Percentiles rank a stretch among this genome's conserved stretches.
phyloP scores from a whole-genome alignment of 92 coral and sea anemone species.

The Porites evermanni region DNA sequence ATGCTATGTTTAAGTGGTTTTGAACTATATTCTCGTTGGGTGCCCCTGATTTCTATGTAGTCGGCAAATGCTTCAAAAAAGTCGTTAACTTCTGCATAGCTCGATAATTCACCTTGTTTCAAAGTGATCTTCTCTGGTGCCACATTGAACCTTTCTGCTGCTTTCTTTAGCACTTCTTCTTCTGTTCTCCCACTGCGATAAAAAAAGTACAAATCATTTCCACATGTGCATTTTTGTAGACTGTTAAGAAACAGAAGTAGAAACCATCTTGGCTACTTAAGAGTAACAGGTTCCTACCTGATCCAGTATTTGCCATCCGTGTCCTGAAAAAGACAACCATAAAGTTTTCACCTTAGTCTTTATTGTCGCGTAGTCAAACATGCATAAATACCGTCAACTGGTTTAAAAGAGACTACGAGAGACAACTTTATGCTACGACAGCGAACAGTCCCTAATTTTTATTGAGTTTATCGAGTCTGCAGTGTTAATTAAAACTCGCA shows the following conservation, averaged over 20 bases:
- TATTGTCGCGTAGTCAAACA: too few relatives aligned
- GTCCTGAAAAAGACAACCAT: conserved; percentile 67
- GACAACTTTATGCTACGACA: too few relatives aligned
- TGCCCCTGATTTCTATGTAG: too few relatives aligned
- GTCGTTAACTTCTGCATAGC: not conserved
- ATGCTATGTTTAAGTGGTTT: too few relatives aligned
- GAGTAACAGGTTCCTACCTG: conserved; percentile 53
- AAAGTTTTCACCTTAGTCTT: too few relatives aligned
- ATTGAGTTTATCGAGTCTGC: too few relatives aligned
- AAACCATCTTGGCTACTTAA: not conserved
- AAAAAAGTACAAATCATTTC: not conserved
- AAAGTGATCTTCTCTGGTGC: conserved; percentile 84
- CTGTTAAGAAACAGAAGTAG: not conserved
- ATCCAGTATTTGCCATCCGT: conserved; percentile 96
- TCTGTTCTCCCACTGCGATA: conserved; percentile 86
- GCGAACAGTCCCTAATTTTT: too few relatives aligned
- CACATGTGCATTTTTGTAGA: not conserved
- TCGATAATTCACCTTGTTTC: conserved; percentile 76
- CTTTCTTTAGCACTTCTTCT: conserved; percentile 88
- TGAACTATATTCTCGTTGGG: too few relatives aligned
- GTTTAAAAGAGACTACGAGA: too few relatives aligned
- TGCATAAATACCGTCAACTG: too few relatives aligned
- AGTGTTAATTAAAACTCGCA: too few relatives aligned
- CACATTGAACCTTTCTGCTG: conserved; percentile 93
- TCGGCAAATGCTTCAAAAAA: too few relatives aligned